These are phyloP conservation scores for Boulengeromyrus knoepffleri DNA, from an alignment of 2,113 vertebrate genomes.

Conservation along the genomic window DNA sequence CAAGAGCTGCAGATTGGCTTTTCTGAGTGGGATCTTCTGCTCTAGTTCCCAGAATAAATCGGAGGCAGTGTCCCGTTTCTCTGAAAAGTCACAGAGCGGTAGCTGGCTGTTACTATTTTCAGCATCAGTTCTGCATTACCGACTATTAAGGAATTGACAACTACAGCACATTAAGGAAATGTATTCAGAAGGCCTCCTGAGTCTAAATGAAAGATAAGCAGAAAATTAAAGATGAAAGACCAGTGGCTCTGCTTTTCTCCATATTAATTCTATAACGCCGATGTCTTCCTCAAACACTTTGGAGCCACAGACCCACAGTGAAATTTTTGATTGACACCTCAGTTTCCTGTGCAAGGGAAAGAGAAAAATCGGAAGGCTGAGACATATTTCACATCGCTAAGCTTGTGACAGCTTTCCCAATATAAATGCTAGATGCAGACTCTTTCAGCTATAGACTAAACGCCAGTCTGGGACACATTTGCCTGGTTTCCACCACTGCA, in stretches of 20 bases:
- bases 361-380: background rate
- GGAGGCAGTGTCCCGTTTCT: background rate
- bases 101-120: background rate
- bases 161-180: background rate
- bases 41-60: constrained; percentile 12
- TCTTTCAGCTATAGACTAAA: background rate
- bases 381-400: background rate
- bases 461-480: background rate
- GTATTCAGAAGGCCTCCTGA: background rate
- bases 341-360: background rate
- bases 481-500: no score
- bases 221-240: background rate
- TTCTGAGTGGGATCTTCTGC: background rate
- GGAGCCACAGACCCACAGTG: background rate
- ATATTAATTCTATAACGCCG: background rate
- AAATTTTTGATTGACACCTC: background rate
- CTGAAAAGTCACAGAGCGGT: background rate
- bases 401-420: background rate
- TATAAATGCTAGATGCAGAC: background rate
- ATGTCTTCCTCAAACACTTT: background rate
- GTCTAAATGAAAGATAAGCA: background rate
- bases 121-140: background rate
- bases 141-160: background rate
- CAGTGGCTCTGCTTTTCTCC: background rate
- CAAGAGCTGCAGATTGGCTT: background rate